phyloP scores from a whole-genome alignment of 2,797 vertebrate species.

The Sebastes aleutianus region DNA sequence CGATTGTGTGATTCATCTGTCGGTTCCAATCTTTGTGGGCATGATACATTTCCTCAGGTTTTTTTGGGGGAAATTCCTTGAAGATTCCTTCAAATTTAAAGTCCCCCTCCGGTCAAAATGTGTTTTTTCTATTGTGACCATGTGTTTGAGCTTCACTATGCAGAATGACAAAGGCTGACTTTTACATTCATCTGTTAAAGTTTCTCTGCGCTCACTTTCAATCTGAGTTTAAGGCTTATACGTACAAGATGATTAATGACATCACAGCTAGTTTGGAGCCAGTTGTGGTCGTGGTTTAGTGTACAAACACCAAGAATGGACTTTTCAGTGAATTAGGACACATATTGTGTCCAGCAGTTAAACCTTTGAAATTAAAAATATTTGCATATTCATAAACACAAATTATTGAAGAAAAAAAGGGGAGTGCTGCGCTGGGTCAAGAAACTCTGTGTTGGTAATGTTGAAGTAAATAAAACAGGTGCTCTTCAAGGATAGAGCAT shows the following conservation, averaged over 20 bases:
- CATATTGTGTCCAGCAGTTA: neutral
- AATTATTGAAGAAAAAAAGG: no score
- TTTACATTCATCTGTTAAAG: no score
- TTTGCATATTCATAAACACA: no score
- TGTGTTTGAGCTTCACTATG: no score
- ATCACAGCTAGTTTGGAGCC: neutral
- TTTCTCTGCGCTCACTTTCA: neutral
- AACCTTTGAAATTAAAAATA: neutral
- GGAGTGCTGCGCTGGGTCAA: no score
- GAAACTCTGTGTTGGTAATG: no score
- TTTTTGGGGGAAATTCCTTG: neutral
- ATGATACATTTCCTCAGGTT: neutral
- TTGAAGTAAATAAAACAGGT: no score
- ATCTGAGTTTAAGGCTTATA: fast-evolving
- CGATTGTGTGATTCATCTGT: no score
- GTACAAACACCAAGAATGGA: neutral
- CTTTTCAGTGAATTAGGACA: neutral
- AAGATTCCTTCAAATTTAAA: neutral
- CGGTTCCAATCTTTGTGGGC: neutral
- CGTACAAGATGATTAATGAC: neutral
- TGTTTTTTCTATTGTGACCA: no score
- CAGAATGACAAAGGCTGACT: no score
- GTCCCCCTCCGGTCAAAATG: no score
- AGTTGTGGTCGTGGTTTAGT: neutral
- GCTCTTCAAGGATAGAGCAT: no score